These are phyloP conservation scores for Rhingia rostrata DNA, from an alignment of 2,888 invertebrate species.

Conservation along the genomic window DNA sequence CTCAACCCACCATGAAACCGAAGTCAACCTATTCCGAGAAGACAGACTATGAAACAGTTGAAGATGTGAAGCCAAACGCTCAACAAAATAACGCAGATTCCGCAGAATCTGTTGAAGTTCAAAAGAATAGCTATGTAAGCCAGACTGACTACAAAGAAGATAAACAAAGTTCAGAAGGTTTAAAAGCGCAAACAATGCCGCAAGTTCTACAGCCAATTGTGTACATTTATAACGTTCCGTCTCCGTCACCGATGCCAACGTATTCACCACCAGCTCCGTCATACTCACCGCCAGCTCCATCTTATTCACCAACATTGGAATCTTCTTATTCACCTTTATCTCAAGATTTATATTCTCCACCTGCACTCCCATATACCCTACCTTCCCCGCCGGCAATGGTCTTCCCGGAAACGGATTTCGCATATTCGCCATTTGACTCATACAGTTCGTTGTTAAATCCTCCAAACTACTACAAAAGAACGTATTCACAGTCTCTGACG, in stretches of 20 bases:
- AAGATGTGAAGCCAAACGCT: not conserved
- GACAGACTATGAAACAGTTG: not conserved
- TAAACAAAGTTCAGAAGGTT: slow-evolving; percentile 14
- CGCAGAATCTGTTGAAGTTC: slow-evolving; percentile 5
- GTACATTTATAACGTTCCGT: slow-evolving; percentile 33
- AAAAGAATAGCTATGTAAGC: slow-evolving; percentile 16
- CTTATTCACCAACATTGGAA: slow-evolving; percentile 23
- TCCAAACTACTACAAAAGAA: slow-evolving; percentile 61
- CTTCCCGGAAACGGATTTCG: not conserved
- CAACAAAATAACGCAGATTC: not conserved
- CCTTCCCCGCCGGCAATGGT: slow-evolving; percentile 21
- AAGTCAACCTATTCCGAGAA: slow-evolving; percentile 11
- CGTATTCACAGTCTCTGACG: slow-evolving; percentile 59
- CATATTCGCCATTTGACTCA: slow-evolving; percentile 1
- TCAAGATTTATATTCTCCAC: slow-evolving; percentile 35
- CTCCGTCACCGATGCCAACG: not conserved
- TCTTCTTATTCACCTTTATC: slow-evolving; percentile 29
- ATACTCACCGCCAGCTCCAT: slow-evolving; percentile 23
- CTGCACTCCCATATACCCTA: slow-evolving; percentile 42
- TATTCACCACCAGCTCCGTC: slow-evolving; percentile 10
- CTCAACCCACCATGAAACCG: too few species aligned
- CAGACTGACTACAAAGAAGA: slow-evolving; percentile 36
- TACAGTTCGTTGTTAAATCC: slow-evolving; percentile 3
- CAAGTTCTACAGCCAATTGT: slow-evolving; percentile 60
- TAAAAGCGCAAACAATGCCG: slow-evolving; percentile 3